phyloP scores from a whole-genome alignment of 2,113 vertebrate genomes.

The Gila orcuttii region DNA sequence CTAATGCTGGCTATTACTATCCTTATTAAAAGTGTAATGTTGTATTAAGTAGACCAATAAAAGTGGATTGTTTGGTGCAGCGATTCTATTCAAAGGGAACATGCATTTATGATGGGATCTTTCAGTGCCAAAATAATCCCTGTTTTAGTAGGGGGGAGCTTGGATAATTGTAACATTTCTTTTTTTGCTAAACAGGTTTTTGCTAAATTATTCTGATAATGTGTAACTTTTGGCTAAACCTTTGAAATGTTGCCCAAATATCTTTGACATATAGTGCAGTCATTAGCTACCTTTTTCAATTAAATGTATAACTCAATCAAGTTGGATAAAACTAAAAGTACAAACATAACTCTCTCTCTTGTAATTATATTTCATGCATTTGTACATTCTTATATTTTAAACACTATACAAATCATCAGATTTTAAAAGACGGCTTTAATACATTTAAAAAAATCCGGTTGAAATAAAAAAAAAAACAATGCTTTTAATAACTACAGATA shows the following conservation, averaged over 20 bases:
- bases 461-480: too few species aligned
- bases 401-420: not conserved
- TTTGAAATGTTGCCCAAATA: not conserved
- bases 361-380: not conserved
- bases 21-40: constrained; percentile 73
- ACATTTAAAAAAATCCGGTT: too few species aligned
- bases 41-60: constrained; percentile 67
- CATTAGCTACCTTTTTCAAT: not conserved
- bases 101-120: constrained; percentile 72
- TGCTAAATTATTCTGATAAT: not conserved
- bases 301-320: not conserved
- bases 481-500: too few species aligned
- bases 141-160: constrained; percentile 44
- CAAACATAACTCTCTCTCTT: not conserved
- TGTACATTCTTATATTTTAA: not conserved
- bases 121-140: constrained; percentile 52
- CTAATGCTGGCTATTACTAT: constrained; percentile 74
- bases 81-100: constrained; percentile 70
- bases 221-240: not conserved
- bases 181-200: constrained; percentile 8
- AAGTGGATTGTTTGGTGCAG: constrained; percentile 73
- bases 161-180: not conserved
- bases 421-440: not conserved
- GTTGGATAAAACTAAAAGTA: not conserved
- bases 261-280: not conserved